phyloP scores from a whole-genome alignment of 1,140 invertebrate species.

The Macrobrachium nipponense region DNA sequence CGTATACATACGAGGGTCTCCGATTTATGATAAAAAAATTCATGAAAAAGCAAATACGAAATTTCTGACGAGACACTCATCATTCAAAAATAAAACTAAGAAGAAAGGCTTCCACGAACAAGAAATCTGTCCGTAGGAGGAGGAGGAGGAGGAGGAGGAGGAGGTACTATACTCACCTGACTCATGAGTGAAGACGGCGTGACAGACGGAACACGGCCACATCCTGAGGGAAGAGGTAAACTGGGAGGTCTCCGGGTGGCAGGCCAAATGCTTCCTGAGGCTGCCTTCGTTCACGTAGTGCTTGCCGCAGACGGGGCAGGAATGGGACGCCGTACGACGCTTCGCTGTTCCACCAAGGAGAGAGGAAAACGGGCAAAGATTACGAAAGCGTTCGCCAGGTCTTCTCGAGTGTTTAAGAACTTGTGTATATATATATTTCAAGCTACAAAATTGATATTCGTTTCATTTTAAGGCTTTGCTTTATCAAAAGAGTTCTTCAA shows the following conservation, averaged over 20 bases:
- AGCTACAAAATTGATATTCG: background rate
- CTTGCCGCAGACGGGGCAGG: constrained; percentile 93
- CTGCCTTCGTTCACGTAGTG: constrained; percentile 95
- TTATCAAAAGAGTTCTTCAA: no score
- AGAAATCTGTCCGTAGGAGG: background rate
- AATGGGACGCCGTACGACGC: constrained; percentile 90
- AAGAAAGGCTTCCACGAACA: background rate
- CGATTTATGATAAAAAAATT: no score
- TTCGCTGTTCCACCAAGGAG: constrained; percentile 77
- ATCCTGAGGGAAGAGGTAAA: constrained; percentile 86
- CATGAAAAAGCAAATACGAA: no score
- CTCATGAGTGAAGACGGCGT: constrained; percentile 93
- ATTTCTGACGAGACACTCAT: no score
- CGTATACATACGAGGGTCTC: no score
- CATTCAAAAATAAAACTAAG: no score
- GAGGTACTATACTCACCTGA: constrained; percentile 75
- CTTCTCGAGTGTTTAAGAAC: no score
- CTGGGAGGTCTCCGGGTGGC: constrained; percentile 90
- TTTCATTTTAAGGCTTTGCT: background rate
- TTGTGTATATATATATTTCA: background rate
- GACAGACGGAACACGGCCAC: constrained; percentile 94
- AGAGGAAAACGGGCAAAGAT: constrained; percentile 18
- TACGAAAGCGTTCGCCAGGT: no score
- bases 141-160: no score
- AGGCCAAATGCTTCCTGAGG: constrained; percentile 89